phyloP scores from a whole-genome alignment of 1,140 invertebrate species.

The Leptopilina clavipes region DNA sequence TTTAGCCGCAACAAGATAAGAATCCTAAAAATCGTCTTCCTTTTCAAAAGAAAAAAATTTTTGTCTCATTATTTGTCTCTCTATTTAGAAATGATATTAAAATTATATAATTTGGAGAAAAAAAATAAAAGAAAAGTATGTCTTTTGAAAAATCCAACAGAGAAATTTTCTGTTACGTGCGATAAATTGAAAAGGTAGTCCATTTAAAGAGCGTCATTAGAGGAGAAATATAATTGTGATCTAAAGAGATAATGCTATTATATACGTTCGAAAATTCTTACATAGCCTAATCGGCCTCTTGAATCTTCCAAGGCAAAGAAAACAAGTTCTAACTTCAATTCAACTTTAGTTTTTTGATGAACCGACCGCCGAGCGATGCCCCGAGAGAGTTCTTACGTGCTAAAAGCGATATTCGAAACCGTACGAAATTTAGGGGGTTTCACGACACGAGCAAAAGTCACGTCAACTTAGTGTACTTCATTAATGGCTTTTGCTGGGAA shows the following conservation, averaged over 20 bases:
- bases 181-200: not conserved
- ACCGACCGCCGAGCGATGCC: not conserved
- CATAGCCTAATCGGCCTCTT: constrained; percentile 47
- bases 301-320: constrained; percentile 59
- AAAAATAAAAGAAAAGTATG: not conserved
- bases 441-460: constrained; percentile 22
- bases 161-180: not conserved
- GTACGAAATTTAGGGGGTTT: constrained; percentile 14
- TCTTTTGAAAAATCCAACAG: no score
- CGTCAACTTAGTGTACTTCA: not conserved
- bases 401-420: constrained; percentile 18
- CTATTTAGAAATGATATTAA: no score
- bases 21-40: no score
- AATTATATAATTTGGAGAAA: no score
- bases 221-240: constrained; percentile 17
- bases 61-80: no score
- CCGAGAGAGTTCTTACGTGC: constrained; percentile 5
- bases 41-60: no score
- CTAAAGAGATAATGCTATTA: constrained; percentile 27
- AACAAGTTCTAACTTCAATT: constrained; percentile 62
- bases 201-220: constrained; percentile 19
- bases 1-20: no score
- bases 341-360: constrained; percentile 64
- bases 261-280: not conserved
- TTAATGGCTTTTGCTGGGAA: constrained; percentile 5